Percentiles rank a stretch among this genome's conserved stretches.
Conservation (phyloP, 2,797 vertebrate genomes). For the Huso huso region DNA sequence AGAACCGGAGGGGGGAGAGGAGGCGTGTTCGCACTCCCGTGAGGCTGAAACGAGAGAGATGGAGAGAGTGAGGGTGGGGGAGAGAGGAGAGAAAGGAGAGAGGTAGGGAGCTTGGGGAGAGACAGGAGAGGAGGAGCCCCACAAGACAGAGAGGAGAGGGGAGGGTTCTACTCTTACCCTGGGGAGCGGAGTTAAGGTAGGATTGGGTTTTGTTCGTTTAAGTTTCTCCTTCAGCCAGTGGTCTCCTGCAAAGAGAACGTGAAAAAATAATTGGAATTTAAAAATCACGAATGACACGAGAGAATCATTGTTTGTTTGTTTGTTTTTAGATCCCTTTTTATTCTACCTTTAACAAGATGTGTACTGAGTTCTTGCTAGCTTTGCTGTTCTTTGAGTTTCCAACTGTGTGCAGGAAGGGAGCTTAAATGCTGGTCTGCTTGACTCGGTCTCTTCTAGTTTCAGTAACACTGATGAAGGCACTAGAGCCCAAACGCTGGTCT, state of each 20-base stretch:
- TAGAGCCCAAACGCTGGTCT: too few species aligned
- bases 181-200: constrained; percentile 25
- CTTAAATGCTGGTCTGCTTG: too few species aligned
- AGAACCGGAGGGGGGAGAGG: too few species aligned
- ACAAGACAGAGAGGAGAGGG: constrained; percentile 21
- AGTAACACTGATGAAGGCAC: too few species aligned
- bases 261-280: background rate
- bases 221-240: constrained; percentile 25
- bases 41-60: constrained; percentile 32
- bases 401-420: too few species aligned
- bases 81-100: background rate
- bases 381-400: too few species aligned
- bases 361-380: too few species aligned
- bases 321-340: too few species aligned
- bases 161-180: constrained; percentile 38
- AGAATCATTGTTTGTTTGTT: too few species aligned
- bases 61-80: background rate
- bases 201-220: constrained; percentile 33
- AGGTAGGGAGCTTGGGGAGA: background rate
- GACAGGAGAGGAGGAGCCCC: background rate
- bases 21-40: too few species aligned
- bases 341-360: too few species aligned
- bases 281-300: background rate
- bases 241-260: constrained; percentile 33
- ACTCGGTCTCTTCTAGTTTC: too few species aligned